These are phyloP conservation scores for Augochlora pura DNA, from an alignment of 1,140 invertebrate genomes.

Conservation along the genomic window DNA sequence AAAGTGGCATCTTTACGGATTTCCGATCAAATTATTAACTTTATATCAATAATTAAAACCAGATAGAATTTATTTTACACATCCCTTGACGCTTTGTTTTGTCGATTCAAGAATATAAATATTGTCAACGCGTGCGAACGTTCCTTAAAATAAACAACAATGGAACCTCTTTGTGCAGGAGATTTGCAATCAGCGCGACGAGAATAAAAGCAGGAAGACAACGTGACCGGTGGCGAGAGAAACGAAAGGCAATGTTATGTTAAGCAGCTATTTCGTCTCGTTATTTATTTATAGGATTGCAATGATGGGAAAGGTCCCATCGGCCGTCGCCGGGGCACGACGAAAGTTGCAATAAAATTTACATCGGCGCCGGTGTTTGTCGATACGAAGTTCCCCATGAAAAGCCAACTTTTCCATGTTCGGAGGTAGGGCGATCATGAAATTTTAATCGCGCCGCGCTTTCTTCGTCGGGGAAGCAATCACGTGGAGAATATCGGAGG, in stretches of 20 bases:
- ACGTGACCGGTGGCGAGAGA: no score
- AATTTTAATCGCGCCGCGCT: conserved; percentile 29
- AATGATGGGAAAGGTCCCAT: background rate
- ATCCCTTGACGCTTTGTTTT: no score
- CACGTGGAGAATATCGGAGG: conserved; percentile 18
- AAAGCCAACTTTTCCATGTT: conserved; percentile 20
- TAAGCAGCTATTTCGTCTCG: background rate
- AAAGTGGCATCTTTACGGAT: no score
- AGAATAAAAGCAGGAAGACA: no score
- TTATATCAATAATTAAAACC: no score
- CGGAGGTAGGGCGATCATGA: conserved; percentile 7
- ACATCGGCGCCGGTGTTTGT: conserved; percentile 7
- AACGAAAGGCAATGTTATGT: background rate
- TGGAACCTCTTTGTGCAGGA: no score
- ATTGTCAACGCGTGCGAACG: no score
- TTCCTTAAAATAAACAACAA: no score
- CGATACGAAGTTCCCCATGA: conserved; percentile 1
- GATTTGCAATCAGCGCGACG: no score
- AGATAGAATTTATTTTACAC: no score
- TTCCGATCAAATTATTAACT: no score
- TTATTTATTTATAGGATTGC: conserved; percentile 19
- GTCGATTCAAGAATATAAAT: no score
- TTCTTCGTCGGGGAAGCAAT: conserved; percentile 18
- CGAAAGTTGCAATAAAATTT: conserved; percentile 7
- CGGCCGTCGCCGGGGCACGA: background rate